Evolutionary conservation across 1,140 invertebrate species (phyloP).

Genomic region (Mizuhopecten yessoensis): DNA sequence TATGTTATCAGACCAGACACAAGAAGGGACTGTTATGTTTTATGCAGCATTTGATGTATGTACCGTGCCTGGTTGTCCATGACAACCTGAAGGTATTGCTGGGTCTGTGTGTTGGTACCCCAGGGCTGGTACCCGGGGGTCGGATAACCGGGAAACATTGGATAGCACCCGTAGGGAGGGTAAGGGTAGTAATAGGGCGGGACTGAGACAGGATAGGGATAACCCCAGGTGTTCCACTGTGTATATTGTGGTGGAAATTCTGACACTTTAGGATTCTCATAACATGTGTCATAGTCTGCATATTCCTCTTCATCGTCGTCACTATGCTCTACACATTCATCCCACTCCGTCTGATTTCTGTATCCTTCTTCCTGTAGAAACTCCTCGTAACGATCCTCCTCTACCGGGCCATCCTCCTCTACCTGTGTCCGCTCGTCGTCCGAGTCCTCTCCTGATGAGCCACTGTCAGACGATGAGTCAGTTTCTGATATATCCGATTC

Average conservation of each 20-base stretch:
- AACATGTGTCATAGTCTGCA: background rate
- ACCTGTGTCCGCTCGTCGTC: slow-evolving; percentile 27
- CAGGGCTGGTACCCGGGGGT: background rate
- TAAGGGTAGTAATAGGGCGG: background rate
- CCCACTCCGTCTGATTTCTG: slow-evolving; percentile 4
- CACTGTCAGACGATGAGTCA: background rate
- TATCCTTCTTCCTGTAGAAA: background rate
- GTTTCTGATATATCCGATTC: background rate
- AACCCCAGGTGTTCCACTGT: background rate
- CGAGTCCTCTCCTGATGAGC: background rate
- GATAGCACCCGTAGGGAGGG: background rate
- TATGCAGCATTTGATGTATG: slow-evolving; percentile 4
- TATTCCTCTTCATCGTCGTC: background rate
- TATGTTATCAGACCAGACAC: no score
- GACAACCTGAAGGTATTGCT: slow-evolving; percentile 13
- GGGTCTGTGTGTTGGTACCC: background rate
- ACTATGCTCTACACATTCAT: background rate
- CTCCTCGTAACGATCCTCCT: background rate
- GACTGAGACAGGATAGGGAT: background rate
- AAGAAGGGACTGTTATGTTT: background rate
- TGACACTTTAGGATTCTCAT: background rate
- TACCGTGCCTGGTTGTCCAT: background rate
- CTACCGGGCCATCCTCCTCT: background rate
- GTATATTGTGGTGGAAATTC: background rate
- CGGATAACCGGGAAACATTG: background rate